Evolutionary conservation across 1,140 invertebrate genomes (phyloP).

Genomic region (Heliconius hermathena): DNA sequence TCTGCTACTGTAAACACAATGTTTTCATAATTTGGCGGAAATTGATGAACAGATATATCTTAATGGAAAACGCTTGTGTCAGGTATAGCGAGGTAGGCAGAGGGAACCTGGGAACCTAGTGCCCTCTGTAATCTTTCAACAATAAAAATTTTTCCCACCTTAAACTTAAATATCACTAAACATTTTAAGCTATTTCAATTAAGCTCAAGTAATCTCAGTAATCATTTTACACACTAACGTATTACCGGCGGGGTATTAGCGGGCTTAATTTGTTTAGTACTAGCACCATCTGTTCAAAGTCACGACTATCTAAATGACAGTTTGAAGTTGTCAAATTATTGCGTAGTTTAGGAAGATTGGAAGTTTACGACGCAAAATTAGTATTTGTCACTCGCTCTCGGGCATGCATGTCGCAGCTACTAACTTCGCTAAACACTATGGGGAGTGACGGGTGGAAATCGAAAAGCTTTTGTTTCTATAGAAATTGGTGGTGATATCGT

Average conservation of each 20-base stretch:
- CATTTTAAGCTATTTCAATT: too few relatives aligned
- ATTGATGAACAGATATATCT: too few relatives aligned
- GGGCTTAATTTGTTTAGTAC: conserved; percentile 63
- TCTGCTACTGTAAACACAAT: too few relatives aligned
- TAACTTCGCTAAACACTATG: conserved; percentile 32
- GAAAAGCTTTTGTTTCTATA: conserved; percentile 17
- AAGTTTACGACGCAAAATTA: conserved; percentile 53
- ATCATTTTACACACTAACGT: neutral
- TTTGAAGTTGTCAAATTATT: conserved; percentile 78
- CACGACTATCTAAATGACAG: conserved; percentile 68
- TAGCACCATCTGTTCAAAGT: conserved; percentile 64
- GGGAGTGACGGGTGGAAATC: conserved; percentile 20
- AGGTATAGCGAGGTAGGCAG: too few relatives aligned
- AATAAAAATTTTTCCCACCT: too few relatives aligned
- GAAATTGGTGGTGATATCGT: neutral
- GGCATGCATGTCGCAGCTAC: conserved; percentile 25
- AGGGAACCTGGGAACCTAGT: too few relatives aligned
- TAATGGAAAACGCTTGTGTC: too few relatives aligned
- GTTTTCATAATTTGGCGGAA: too few relatives aligned
- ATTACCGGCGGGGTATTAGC: neutral
- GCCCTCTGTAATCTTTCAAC: too few relatives aligned
- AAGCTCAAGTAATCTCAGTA: neutral
- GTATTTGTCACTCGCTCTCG: conserved; percentile 41
- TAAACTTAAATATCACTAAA: too few relatives aligned
- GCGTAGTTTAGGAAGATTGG: conserved; percentile 58